Base-by-base conservation (phyloP, 2,888 invertebrate genomes). In the Penaeus monodon region DNA sequence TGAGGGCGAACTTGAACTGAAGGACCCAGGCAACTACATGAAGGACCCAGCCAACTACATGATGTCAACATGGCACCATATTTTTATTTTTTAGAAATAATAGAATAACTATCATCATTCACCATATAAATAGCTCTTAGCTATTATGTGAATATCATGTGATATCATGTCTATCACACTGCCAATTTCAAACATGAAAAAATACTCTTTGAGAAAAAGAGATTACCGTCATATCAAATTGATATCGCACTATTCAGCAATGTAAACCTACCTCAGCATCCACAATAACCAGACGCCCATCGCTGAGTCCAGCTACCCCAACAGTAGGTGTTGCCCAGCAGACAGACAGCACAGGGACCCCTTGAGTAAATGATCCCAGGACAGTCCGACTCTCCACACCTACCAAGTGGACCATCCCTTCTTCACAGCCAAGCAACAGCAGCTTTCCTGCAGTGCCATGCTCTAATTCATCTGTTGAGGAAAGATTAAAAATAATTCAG, bases 401-500 rank as follows among this genome's bases (percentile, higher is more conserved):
- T 63, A 94, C 92, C 86, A 94, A 94, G 73, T 93, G 92, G 1
- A 95, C 92, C 24, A 92, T 91, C 0, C 94, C 94, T 92, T 93
- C 94, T 92, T 95, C 95, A 92, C 94, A 94, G 0, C 94, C 95
- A 38, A 94, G 92, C 2, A 95, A 91, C 77, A 95, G 90, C 66
- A 95, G 90, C 91, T 95, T 95, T 89, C 94, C 94, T 84, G 93
- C 93, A 24, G 95, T 95, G 38, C 93, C 94, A 81, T 95, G 92
- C 93, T 95, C 93, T 88, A 92, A 91, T 29, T 93, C 93, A 92
- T 92, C 93, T 93, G 90, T 89, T 17, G 22, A 38, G 24, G 44
- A 29, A 38, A 64, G 20, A 33, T 29, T 33, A 49, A 27, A 63
- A 63, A 65, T 29, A 38, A 10, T 49, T 49, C 49, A 49, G 14